Evolutionary conservation across 2,888 invertebrate genomes (phyloP).

Genomic region (Tribolium freemani): DNA sequence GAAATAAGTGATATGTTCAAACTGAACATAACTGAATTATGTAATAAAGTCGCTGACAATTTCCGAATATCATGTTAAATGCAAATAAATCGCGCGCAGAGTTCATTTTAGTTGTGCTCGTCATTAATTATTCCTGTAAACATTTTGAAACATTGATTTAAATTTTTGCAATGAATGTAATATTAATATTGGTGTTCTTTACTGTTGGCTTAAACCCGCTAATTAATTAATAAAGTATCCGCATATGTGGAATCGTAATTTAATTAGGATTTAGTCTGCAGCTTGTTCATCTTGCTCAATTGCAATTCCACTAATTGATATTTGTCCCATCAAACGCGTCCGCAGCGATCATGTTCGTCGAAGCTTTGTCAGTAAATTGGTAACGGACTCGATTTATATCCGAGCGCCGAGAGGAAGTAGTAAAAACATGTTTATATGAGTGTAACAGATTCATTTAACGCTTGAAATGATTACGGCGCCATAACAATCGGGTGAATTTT

Average conservation of each 20-base stretch:
- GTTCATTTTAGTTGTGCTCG: background rate
- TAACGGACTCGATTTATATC: background rate
- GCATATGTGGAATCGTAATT: background rate
- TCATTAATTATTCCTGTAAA: background rate
- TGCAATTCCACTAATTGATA: slow-evolving; percentile 18
- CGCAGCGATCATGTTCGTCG: background rate
- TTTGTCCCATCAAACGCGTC: slow-evolving; percentile 13
- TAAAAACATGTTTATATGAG: slow-evolving; percentile 1
- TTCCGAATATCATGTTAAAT: background rate
- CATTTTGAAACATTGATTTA: background rate
- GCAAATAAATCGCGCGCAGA: background rate
- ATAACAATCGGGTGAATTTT: background rate
- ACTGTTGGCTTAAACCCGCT: too few relatives aligned
- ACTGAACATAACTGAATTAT: background rate
- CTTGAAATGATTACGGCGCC: background rate
- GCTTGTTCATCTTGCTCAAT: background rate
- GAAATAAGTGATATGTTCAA: background rate
- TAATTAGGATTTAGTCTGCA: slow-evolving; percentile 1
- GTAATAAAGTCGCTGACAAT: background rate
- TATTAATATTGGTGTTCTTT: background rate
- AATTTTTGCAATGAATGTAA: background rate
- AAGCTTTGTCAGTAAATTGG: slow-evolving; percentile 8
- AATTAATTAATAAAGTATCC: background rate
- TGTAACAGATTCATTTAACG: background rate
- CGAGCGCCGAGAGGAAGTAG: background rate